Percentiles rank a stretch among this genome's conserved stretches.
Evolutionary conservation across 2,797 vertebrate species (phyloP).

Genomic region (Leptatherina wallacei): DNA sequence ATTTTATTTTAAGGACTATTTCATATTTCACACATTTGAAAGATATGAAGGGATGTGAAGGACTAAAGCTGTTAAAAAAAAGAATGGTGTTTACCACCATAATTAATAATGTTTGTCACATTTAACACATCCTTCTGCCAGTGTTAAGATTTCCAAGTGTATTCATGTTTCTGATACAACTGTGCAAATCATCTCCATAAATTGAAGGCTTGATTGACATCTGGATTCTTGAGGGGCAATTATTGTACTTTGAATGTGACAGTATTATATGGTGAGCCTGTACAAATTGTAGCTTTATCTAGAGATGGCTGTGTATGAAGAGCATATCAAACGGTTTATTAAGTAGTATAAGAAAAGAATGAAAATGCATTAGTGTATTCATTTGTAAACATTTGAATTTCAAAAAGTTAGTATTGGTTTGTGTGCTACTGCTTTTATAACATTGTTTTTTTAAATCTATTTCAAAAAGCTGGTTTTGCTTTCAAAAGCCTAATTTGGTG

Average conservation of each 20-base stretch:
- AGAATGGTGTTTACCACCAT: conserved; percentile 19
- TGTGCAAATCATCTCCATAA: conserved; percentile 46
- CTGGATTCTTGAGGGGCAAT: conserved; percentile 23
- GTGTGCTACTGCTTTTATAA: background rate
- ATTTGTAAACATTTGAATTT: conserved; percentile 17
- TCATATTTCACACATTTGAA: background rate
- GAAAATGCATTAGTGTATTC: conserved; percentile 10
- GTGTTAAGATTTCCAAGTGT: conserved; percentile 36
- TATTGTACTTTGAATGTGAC: conserved; percentile 11
- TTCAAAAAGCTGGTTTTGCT: background rate
- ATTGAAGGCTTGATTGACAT: conserved; percentile 50
- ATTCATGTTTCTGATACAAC: conserved; percentile 41
- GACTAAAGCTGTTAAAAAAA: conserved; percentile 28
- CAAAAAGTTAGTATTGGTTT: background rate
- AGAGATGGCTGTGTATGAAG: conserved; percentile 20
- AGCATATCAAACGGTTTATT: conserved; percentile 27
- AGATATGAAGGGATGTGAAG: conserved; percentile 27
- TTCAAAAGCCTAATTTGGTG: background rate
- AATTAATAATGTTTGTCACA: conserved; percentile 43
- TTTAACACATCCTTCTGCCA: conserved; percentile 27
- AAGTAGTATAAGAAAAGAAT: conserved; percentile 19
- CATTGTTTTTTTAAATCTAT: background rate
- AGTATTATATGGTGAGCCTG: background rate
- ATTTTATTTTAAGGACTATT: background rate
- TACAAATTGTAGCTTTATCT: background rate